These are phyloP conservation scores for Argya squamiceps DNA, from an alignment of 2,797 vertebrate species.

Conservation along the genomic window DNA sequence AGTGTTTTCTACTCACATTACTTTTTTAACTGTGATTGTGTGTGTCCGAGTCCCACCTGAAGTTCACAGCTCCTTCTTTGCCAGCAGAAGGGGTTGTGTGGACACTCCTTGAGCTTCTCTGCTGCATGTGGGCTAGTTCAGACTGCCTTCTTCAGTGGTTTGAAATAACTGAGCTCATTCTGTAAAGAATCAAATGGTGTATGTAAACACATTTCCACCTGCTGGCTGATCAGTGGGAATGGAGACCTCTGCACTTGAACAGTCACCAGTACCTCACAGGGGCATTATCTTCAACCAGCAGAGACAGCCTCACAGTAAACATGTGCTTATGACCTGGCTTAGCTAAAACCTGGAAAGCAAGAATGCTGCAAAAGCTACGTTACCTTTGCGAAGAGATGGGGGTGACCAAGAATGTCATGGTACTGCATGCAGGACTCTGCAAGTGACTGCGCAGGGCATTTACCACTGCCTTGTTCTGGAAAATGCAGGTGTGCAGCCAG, in stretches of 20 bases:
- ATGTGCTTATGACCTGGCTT: not conserved
- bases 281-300: not conserved
- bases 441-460: accelerated
- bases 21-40: not conserved
- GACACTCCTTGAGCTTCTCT: not conserved
- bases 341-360: not conserved
- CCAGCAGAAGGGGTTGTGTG: not conserved
- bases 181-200: not conserved
- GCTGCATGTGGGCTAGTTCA: not conserved
- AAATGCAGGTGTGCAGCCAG: not conserved
- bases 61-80: not conserved
- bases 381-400: not conserved
- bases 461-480: not conserved
- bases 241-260: not conserved
- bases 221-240: not conserved
- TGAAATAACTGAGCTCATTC: not conserved
- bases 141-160: not conserved
- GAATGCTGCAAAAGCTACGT: not conserved
- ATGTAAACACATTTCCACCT: not conserved
- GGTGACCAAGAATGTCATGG: accelerated
- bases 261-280: not conserved
- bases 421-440: accelerated
- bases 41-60: accelerated
- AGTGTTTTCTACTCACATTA: not conserved
- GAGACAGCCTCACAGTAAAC: not conserved